Conservation (phyloP, 2,113 vertebrate genomes). For the Gulo gulo region DNA sequence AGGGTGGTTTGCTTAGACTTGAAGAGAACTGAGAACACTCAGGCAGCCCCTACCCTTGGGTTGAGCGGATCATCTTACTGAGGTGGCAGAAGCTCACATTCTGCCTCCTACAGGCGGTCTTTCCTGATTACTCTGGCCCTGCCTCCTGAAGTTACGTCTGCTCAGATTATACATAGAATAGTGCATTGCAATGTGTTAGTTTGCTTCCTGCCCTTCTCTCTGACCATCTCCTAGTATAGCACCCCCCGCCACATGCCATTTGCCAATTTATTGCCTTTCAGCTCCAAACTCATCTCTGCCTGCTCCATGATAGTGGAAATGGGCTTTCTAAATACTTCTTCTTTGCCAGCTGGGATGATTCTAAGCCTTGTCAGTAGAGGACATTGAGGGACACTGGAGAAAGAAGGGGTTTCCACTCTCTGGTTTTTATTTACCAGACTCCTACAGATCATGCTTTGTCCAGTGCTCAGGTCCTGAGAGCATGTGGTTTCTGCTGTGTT, state of each 20-base stretch:
- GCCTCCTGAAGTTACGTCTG: neutral
- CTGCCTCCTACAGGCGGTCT: neutral
- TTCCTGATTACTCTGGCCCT: neutral
- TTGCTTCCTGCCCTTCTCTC: neutral
- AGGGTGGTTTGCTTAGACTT: neutral
- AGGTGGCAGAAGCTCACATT: neutral
- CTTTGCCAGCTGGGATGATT: neutral
- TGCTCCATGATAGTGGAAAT: neutral
- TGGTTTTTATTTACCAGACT: neutral
- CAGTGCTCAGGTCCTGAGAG: neutral
- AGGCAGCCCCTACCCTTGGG: neutral
- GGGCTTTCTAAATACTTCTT: neutral
- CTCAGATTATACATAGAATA: neutral
- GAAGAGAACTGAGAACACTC: neutral
- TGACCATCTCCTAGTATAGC: neutral
- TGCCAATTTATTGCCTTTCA: neutral
- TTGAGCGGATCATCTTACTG: neutral
- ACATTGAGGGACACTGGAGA: neutral
- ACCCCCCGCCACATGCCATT: no score
- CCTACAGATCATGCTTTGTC: neutral
- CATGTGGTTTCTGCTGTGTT: neutral
- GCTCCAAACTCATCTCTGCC: neutral
- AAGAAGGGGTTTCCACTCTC: neutral
- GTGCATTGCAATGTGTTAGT: neutral
- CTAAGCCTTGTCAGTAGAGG: neutral